A percentile compares a stretch with the other conserved stretches of the same genome.
phyloP scores from a whole-genome alignment of 2,113 vertebrate genomes.

The Balaeniceps rex region DNA sequence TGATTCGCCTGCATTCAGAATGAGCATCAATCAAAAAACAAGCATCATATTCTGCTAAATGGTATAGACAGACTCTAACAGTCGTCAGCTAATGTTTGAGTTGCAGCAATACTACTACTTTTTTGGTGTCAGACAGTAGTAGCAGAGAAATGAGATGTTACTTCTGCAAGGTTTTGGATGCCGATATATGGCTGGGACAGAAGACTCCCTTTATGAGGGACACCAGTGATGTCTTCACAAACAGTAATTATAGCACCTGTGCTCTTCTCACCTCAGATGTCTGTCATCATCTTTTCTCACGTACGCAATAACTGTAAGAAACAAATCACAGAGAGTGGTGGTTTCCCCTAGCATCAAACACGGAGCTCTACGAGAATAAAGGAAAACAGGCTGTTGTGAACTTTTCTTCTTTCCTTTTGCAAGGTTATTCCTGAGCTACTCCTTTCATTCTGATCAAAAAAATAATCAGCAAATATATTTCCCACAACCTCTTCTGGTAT shows the following conservation, averaged over 20 bases:
- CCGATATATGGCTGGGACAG: not conserved
- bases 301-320: not conserved
- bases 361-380: not conserved
- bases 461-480: not conserved
- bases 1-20: conserved; percentile 3
- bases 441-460: not conserved
- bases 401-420: not conserved
- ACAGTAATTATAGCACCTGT: not conserved
- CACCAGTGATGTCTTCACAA: not conserved
- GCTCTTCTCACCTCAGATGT: not conserved
- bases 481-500: not conserved
- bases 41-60: not conserved
- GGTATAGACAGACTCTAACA: not conserved
- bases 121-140: not conserved
- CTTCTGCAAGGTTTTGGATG: not conserved
- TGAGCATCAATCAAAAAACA: not conserved
- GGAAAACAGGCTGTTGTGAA: not conserved
- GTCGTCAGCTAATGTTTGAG: not conserved
- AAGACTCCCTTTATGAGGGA: not conserved
- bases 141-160: not conserved
- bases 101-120: not conserved
- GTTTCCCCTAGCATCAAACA: not conserved
- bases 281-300: not conserved
- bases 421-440: not conserved
- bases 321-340: not conserved